phyloP scores from a whole-genome alignment of 2,797 vertebrate genomes.

The Cottoperca gobio region DNA sequence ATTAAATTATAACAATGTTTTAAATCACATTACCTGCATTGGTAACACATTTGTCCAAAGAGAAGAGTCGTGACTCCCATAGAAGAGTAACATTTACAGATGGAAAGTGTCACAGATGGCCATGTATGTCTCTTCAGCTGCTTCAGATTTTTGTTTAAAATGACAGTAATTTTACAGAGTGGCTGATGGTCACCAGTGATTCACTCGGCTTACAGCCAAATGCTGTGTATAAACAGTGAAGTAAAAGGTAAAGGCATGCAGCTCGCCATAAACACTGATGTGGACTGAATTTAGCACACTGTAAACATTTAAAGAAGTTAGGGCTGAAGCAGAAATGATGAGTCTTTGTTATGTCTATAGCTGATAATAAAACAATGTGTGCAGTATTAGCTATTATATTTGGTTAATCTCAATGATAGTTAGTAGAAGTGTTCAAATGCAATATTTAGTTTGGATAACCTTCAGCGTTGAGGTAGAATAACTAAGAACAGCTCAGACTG shows the following conservation, averaged over 20 bases:
- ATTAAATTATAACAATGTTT: background rate
- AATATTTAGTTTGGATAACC: conserved; percentile 18
- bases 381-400: background rate
- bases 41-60: conserved; percentile 1
- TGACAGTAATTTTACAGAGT: background rate
- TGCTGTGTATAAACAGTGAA: background rate
- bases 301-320: background rate
- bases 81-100: conserved; percentile 6
- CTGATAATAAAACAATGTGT: background rate
- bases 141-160: conserved; percentile 27
- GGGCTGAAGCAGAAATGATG: background rate
- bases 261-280: background rate
- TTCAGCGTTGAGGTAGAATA: conserved; percentile 19
- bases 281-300: background rate
- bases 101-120: conserved; percentile 25
- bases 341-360: background rate
- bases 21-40: background rate
- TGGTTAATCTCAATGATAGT: background rate
- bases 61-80: background rate
- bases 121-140: conserved; percentile 13
- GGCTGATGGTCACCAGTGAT: conserved; percentile 20
- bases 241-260: background rate
- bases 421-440: conserved; percentile 16
- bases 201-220: conserved; percentile 2
- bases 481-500: conserved; percentile 8